Base-by-base conservation (phyloP, 92 coral and sea anemone species). In the Umimayanthus kanabou region DNA sequence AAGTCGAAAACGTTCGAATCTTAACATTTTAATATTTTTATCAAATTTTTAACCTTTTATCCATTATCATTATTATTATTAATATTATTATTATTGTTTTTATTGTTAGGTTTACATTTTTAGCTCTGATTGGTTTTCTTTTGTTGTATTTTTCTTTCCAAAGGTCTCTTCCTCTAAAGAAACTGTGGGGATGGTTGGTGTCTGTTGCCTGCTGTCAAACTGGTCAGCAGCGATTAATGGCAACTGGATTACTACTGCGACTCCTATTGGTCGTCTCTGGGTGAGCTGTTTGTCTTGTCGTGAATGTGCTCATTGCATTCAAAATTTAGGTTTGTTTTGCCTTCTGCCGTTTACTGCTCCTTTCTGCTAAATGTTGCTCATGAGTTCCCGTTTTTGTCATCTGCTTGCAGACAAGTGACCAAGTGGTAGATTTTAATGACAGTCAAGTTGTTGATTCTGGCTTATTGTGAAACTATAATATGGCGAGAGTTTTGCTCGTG, bases 201-300 rank as follows among this genome's bases (percentile, higher is more conserved):
- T 97, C 98, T 71, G 97, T 97, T 43, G 98, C 99, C 93, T 97
- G 99, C 92, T 93, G 94, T 85, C 99, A 97, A 86, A 95, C 97
- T 89, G 98, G 98, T 85, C 99, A 97, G 91, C 99, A 97, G 91
- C 92, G 99, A 6, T 92, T 97, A 13, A 97, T 97, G 99, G 99
- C 99, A 37, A 95, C 99, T 0, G 99, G 99, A 29, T 89, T 97
- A 73, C 84, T 97, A 79, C 93, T 97, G 15, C 85, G 98, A 39
- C 91, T 97, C 39, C 91, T 97, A 15, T 86, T 97, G 53, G 98
- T 95, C 23, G 99, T 97, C 13, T 97, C 99, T 9, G 98, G 99
- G 99, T 97, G 83, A 87, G 96, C n/a, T 23, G n/a, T 25, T 67
- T 55, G 5, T 64, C 8, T 28, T 72, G 43, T 43, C 28, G 28